Evolutionary conservation across 2,888 invertebrate genomes (phyloP), one percentile per base, ranked within the genome.

Genomic region (Sthenelais limicola): DNA sequence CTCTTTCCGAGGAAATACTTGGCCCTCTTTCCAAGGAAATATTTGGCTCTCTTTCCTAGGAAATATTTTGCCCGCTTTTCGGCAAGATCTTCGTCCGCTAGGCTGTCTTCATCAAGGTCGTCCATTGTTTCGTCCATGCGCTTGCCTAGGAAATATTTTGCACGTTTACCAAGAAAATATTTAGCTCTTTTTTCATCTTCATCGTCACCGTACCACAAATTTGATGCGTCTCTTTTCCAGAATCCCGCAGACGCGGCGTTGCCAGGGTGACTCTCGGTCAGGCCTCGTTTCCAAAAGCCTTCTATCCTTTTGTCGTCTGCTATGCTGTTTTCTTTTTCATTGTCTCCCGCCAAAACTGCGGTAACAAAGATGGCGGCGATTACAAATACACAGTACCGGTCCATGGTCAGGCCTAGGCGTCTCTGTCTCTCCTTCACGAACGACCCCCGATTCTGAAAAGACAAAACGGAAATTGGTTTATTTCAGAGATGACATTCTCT

Each of bases 1-100:
- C 70, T 18, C 43, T 70, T 70, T 1, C 70, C 70, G n/a, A 70
- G 70, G 56, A 70, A 70, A 56, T 70, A 70, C 43, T 56, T 54
- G 21, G 56, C 70, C n/a, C 70, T 9, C 47, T 70, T 70, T 5
- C 70, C 70, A 3, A 70, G 47, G 47, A 70, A 70, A 30, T 70
- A 70, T 38, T 56, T 54, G n/a, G 56, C 70, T 3, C 70, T 54
- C 24, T 70, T 70, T 9, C 70, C 70, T 1, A 71, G 47, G 71
- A 71, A 71, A 26, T 71, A 71, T 48, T 62, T 58, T 1, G 58
- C 71, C 4, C 71, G 56, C 49, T 71, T 71, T 26, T 58, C 71
- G 2, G 62, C 62, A 1, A 51, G 24, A 24, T 48, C 71, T 3
- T 58, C 58, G 18, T 24, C n/a, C n/a, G 12, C 3, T 15, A 5